Evolutionary conservation across 2,113 vertebrate genomes (phyloP).

Genomic region (Urocolius indicus): DNA sequence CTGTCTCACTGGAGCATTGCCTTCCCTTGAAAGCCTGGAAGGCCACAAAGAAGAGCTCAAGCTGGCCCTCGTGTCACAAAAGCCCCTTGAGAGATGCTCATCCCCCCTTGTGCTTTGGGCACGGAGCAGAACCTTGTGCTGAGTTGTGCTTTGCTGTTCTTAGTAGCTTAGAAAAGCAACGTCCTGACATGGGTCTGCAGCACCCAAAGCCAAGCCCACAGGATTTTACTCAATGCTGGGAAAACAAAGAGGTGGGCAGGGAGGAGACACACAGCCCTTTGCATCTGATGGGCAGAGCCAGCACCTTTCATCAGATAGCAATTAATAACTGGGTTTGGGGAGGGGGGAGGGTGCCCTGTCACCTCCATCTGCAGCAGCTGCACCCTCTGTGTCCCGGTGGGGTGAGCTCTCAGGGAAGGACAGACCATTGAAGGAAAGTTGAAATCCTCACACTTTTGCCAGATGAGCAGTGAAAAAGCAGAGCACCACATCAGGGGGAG

Average conservation of each 20-base stretch:
- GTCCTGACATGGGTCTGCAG: rapidly evolving
- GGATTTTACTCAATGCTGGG: not conserved
- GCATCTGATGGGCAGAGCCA: slow-evolving; percentile 26
- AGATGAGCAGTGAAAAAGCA: not conserved
- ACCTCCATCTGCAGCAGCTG: not conserved
- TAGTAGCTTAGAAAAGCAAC: rapidly evolving
- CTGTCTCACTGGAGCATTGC: not conserved
- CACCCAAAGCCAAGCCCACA: not conserved
- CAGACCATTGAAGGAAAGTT: rapidly evolving
- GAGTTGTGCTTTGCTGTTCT: not conserved
- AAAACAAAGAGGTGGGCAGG: not conserved
- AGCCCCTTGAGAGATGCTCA: rapidly evolving
- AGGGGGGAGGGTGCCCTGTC: not conserved
- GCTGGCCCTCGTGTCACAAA: not conserved
- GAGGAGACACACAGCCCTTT: not conserved
- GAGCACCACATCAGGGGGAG: rapidly evolving
- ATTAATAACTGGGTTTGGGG: slow-evolving; percentile 5
- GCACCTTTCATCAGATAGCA: not conserved
- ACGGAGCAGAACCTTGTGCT: rapidly evolving
- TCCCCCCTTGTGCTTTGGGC: rapidly evolving
- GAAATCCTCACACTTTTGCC: not conserved
- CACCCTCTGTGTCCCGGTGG: rapidly evolving
- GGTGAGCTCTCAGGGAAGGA: not conserved
- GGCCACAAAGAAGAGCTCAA: not conserved
- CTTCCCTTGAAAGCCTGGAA: not conserved